Conservation (phyloP, 2,113 vertebrate species). For the Emydocephalus ijimae region DNA sequence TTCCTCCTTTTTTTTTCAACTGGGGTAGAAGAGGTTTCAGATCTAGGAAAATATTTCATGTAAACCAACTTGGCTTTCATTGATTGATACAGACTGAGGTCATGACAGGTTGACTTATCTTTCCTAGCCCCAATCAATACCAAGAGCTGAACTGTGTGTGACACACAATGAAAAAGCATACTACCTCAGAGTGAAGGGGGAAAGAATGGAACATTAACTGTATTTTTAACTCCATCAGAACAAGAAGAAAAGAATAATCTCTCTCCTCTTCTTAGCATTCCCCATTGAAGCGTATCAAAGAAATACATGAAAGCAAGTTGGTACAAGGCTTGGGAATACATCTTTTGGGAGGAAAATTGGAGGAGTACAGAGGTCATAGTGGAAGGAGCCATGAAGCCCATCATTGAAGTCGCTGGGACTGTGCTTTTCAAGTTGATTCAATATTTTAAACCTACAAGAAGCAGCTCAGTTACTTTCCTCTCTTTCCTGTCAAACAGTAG, state of each 20-base stretch:
- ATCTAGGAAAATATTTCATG: neutral
- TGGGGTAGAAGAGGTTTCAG: neutral
- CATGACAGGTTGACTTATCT: neutral
- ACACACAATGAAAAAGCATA: neutral
- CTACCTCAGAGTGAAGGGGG: neutral
- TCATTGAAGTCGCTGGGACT: neutral
- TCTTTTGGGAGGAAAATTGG: neutral
- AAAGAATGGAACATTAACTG: neutral
- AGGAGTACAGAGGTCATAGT: neutral
- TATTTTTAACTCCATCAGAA: neutral
- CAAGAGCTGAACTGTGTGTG: neutral
- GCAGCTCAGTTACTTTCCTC: neutral
- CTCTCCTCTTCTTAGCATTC: neutral
- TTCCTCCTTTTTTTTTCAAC: neutral
- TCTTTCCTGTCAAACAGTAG: neutral
- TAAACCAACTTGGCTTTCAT: neutral
- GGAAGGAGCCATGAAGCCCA: neutral
- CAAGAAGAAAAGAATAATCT: neutral
- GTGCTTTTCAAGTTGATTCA: neutral
- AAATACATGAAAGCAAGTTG: neutral
- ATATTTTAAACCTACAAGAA: neutral
- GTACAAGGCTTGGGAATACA: neutral
- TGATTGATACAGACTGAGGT: neutral
- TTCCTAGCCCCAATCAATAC: neutral
- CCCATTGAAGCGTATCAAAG: neutral